Evolutionary conservation across 2,888 invertebrate genomes (phyloP).

Genomic region (Callimorpha dominula): DNA sequence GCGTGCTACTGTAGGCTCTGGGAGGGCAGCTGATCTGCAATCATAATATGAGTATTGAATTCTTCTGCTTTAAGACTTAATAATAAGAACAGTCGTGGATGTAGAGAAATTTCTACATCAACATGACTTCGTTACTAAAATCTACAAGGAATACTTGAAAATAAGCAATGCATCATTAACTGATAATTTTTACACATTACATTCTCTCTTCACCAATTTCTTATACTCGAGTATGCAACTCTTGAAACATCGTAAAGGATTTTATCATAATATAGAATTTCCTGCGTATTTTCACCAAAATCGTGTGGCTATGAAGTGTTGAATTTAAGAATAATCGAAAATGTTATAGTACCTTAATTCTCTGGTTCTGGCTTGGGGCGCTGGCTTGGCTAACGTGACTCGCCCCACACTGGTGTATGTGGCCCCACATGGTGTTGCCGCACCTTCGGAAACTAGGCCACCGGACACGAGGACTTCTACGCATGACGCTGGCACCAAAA

Average conservation of each 20-base stretch:
- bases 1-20: constrained; percentile 85
- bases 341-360: constrained; percentile 71
- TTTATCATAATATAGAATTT: too few species aligned
- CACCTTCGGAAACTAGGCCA: constrained; percentile 79
- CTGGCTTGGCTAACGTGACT: constrained; percentile 76
- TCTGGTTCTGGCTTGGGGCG: constrained; percentile 77
- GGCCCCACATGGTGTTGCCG: constrained; percentile 83
- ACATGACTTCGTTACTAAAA: not conserved
- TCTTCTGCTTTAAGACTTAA: not conserved
- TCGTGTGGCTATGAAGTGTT: not conserved
- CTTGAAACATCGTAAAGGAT: not conserved
- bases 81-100: too few species aligned
- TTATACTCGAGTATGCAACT: not conserved
- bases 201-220: too few species aligned
- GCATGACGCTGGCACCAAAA: constrained; percentile 67
- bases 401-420: constrained; percentile 83
- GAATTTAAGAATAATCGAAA: not conserved
- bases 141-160: not conserved
- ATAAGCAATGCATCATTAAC: not conserved
- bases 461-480: constrained; percentile 84
- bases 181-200: not conserved
- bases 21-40: constrained; percentile 88
- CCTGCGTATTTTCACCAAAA: too few species aligned
- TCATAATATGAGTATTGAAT: not conserved
- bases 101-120: not conserved